A percentile compares a stretch with the other conserved stretches of the same genome.
Conservation (phyloP, 1,140 invertebrate genomes). For the honey bee (Apis mellifera) region DNA sequence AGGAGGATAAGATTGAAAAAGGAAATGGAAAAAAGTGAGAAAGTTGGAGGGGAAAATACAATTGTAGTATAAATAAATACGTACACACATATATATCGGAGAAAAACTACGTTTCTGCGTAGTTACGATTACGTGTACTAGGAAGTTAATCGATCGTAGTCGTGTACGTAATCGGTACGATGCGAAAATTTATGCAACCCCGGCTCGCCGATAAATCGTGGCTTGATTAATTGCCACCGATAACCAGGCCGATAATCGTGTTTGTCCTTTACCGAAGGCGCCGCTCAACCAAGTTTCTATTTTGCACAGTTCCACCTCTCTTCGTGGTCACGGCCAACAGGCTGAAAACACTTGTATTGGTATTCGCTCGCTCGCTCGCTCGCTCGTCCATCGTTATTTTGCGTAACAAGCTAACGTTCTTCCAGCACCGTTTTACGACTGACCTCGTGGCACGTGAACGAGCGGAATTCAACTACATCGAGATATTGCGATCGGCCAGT, state of each 20-base stretch:
- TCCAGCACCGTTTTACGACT: slow-evolving; percentile 31
- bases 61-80: background rate
- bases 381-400: slow-evolving; percentile 36
- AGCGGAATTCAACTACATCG: slow-evolving; percentile 1
- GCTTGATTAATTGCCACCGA: slow-evolving; percentile 14
- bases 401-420: slow-evolving; percentile 41
- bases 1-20: background rate
- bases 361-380: slow-evolving; percentile 22
- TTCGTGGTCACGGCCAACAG: slow-evolving; percentile 48
- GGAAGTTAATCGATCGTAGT: slow-evolving; percentile 1
- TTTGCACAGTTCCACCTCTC: slow-evolving; percentile 14
- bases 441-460: slow-evolving; percentile 33
- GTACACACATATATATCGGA: too few species aligned
- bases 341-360: slow-evolving; percentile 38
- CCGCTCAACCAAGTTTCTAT: slow-evolving; percentile 23
- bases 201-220: slow-evolving; percentile 8
- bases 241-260: slow-evolving; percentile 30
- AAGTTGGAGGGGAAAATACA: background rate
- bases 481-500: slow-evolving; percentile 14
- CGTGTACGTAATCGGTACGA: background rate
- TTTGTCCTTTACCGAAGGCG: slow-evolving; percentile 36
- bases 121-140: background rate
- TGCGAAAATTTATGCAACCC: slow-evolving; percentile 10
- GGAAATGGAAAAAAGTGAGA: too few species aligned
- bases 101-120: background rate